phyloP scores from a whole-genome alignment of 2,113 vertebrate genomes.

The Pteruthius melanotis region DNA sequence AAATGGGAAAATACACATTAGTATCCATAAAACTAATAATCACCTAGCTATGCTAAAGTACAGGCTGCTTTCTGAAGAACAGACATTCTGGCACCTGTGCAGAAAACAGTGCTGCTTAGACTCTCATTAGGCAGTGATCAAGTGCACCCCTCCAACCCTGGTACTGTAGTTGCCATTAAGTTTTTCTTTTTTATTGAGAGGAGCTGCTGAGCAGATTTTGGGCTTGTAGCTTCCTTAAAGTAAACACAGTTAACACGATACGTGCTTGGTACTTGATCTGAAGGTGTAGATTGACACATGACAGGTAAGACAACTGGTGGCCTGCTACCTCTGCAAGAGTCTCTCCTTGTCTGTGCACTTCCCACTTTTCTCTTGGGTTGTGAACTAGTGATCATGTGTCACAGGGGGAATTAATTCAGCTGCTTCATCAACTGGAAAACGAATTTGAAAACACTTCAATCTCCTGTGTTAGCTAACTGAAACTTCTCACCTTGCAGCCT shows the following conservation, averaged over 20 bases:
- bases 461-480: not conserved
- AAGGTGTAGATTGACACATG: not conserved
- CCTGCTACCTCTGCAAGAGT: not conserved
- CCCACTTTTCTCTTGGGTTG: not conserved
- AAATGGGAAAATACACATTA: not conserved
- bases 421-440: not conserved
- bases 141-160: not conserved
- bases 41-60: not conserved
- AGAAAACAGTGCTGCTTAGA: not conserved
- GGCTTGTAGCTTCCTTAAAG: not conserved
- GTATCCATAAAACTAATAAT: not conserved
- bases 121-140: accelerated
- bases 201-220: not conserved
- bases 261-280: not conserved
- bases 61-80: not conserved
- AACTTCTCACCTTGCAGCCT: not conserved
- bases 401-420: not conserved
- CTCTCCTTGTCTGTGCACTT: not conserved
- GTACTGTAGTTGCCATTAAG: not conserved
- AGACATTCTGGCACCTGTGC: not conserved
- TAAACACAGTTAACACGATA: not conserved
- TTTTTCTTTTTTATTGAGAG: not conserved
- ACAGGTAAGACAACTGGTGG: not conserved
- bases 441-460: not conserved
- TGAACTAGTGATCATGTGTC: not conserved